Conservation (phyloP, 1,140 invertebrate species). For the Apis cerana region DNA sequence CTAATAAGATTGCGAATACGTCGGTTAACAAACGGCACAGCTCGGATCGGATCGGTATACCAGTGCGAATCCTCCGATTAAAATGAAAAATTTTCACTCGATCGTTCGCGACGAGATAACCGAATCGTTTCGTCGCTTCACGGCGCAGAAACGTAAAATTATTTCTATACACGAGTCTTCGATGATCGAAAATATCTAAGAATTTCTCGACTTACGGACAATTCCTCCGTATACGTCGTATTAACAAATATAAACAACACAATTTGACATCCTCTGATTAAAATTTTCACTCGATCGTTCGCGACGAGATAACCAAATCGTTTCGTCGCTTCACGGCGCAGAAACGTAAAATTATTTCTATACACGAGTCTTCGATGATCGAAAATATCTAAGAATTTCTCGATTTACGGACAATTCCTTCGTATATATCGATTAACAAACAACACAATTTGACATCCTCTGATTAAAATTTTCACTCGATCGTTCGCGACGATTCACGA, state of each 20-base stretch:
- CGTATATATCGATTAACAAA: slow-evolving; percentile 18
- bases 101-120: background rate
- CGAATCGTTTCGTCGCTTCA: background rate
- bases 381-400: too few relatives aligned
- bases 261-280: too few relatives aligned
- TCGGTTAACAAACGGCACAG: slow-evolving; percentile 5
- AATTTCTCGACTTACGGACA: too few relatives aligned
- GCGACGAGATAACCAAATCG: background rate
- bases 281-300: background rate
- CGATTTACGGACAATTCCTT: too few relatives aligned
- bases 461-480: slow-evolving; percentile 21
- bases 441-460: too few relatives aligned
- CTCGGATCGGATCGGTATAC: background rate
- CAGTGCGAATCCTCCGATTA: background rate
- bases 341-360: too few relatives aligned
- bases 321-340: background rate
- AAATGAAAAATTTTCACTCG: slow-evolving; percentile 9
- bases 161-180: too few relatives aligned
- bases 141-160: too few relatives aligned
- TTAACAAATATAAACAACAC: too few relatives aligned
- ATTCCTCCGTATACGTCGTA: too few relatives aligned
- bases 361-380: too few relatives aligned
- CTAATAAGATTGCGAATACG: slow-evolving; percentile 30
- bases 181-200: too few relatives aligned
- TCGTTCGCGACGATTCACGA: background rate